Conservation (phyloP, 2,888 invertebrate species). For the Drosophila suboccidentalis region DNA sequence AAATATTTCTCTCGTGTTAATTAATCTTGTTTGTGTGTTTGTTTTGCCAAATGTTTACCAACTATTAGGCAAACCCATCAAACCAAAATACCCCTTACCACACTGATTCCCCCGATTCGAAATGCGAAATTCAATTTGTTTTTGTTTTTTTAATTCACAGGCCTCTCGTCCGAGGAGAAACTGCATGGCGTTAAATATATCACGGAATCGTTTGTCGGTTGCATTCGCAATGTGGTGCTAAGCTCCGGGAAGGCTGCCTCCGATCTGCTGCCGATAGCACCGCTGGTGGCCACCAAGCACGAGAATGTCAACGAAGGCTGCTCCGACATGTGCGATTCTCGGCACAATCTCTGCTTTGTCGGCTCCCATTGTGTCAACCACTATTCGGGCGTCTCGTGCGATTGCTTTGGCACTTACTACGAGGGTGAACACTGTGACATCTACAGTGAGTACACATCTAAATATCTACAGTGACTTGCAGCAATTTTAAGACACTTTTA, state of each 20-base stretch:
- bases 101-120: background rate
- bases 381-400: conserved; percentile 95
- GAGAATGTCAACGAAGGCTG: conserved; percentile 96
- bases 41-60: conserved; percentile 41
- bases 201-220: conserved; percentile 96
- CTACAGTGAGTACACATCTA: conserved; percentile 89
- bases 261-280: conserved; percentile 92
- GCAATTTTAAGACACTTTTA: too few relatives aligned
- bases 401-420: conserved; percentile 96
- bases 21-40: conserved; percentile 73
- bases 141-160: conserved; percentile 84
- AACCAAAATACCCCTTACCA: background rate
- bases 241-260: conserved; percentile 95
- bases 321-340: conserved; percentile 92
- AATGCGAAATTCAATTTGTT: conserved; percentile 13
- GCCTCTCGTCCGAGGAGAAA: conserved; percentile 94
- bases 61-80: conserved; percentile 43
- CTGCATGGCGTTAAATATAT: conserved; percentile 96
- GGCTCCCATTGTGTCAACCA: conserved; percentile 96
- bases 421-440: conserved; percentile 97
- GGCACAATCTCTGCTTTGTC: conserved; percentile 94
- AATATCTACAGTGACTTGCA: too few relatives aligned
- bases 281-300: conserved; percentile 94
- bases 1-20: conserved; percentile 72
- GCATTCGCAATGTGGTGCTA: conserved; percentile 94